These are phyloP conservation scores for Alaudala cheleensis DNA, from an alignment of 2,113 vertebrate species.

Conservation along the genomic window DNA sequence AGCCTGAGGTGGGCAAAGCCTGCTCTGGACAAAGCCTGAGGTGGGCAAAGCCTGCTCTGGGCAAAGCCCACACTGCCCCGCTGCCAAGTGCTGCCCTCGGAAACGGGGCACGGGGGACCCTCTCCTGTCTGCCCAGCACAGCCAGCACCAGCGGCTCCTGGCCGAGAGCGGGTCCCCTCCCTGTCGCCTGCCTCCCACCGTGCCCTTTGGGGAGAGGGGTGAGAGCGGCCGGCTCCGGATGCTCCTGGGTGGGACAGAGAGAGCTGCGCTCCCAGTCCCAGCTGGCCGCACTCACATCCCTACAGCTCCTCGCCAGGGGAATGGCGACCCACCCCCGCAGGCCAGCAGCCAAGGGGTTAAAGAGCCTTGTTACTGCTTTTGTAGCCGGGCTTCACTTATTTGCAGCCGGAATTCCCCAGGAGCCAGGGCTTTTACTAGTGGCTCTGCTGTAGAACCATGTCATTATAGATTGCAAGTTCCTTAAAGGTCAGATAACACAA, in stretches of 20 bases:
- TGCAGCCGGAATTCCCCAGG: conserved; percentile 2
- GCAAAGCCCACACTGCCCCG: no score
- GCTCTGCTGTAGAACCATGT: not conserved
- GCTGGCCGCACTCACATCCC: accelerated
- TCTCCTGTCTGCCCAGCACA: not conserved
- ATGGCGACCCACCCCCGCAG: not conserved
- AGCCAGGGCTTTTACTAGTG: not conserved
- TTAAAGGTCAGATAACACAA: conserved; percentile 70
- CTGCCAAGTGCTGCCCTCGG: accelerated
- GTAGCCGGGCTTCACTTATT: not conserved
- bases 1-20: not conserved
- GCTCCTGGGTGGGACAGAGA: accelerated
- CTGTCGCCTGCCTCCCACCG: accelerated
- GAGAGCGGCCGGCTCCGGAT: accelerated
- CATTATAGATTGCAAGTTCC: conserved; percentile 49
- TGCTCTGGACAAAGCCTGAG: no score
- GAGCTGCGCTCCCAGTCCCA: not conserved
- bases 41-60: not conserved
- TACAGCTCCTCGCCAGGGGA: accelerated
- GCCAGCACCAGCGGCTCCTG: accelerated
- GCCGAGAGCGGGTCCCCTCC: accelerated
- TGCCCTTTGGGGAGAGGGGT: accelerated
- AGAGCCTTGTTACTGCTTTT: not conserved
- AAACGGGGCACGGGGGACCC: accelerated
- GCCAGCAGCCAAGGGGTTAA: not conserved